phyloP scores from a whole-genome alignment of 2,113 vertebrate genomes.

The Corapipo altera region DNA sequence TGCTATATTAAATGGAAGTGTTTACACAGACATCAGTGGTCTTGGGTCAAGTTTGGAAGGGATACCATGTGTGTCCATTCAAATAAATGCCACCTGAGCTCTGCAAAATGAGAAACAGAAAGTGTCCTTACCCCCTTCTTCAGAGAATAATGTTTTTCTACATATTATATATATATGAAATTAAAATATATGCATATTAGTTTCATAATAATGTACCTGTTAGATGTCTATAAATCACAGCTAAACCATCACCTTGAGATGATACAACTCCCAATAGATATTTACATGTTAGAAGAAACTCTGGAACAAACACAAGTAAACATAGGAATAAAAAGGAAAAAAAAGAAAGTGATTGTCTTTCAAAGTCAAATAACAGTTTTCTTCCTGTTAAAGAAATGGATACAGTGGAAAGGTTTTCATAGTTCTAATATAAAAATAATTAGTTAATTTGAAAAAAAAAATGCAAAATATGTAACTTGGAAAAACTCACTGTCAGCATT shows the following conservation, averaged over 20 bases:
- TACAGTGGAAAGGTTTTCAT: not conserved
- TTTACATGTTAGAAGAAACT: not conserved
- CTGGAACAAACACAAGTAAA: not conserved
- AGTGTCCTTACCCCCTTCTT: not conserved
- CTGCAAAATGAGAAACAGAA: not conserved
- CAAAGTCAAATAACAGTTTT: constrained; percentile 1
- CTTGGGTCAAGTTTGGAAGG: not conserved
- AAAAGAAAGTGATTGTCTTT: not conserved
- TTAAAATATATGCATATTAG: not conserved
- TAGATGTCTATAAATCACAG: not conserved
- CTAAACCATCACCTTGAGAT: not conserved
- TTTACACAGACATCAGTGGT: not conserved
- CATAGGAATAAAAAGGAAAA: not conserved
- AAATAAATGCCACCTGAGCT: not conserved
- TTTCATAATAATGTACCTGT: not conserved
- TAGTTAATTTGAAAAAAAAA: constrained; percentile 23
- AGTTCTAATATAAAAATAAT: constrained; percentile 15
- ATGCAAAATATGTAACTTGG: not conserved
- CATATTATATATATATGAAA: not conserved
- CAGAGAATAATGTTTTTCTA: not conserved
- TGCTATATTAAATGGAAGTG: not conserved
- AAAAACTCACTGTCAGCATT: not conserved
- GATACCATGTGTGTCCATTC: rapidly evolving
- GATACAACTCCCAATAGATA: not conserved
- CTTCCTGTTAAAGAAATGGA: not conserved